Evolutionary conservation across 2,113 vertebrate species (phyloP).

Genomic region (Corythornis vintsioides): DNA sequence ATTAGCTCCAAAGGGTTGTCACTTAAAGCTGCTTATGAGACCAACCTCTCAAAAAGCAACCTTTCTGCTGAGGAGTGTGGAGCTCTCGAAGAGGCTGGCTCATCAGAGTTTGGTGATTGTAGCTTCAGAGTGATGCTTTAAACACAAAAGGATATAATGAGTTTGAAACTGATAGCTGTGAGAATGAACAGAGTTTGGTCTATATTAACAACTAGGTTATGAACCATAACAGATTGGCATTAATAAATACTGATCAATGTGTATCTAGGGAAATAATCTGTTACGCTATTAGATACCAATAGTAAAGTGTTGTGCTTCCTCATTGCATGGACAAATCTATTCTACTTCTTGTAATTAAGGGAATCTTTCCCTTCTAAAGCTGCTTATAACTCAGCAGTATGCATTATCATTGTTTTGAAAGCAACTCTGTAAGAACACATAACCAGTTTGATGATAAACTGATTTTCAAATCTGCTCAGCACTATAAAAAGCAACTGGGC

Average conservation of each 20-base stretch:
- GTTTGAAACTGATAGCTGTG: not conserved
- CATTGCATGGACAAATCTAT: not conserved
- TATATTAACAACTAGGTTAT: not conserved
- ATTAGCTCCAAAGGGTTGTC: not conserved
- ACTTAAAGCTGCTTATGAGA: not conserved
- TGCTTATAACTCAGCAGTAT: not conserved
- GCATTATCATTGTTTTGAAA: not conserved
- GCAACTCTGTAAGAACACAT: not conserved
- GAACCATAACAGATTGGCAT: not conserved
- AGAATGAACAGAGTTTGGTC: not conserved
- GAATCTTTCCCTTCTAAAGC: not conserved
- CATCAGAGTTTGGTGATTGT: not conserved
- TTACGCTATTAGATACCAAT: not conserved
- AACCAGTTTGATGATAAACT: not conserved
- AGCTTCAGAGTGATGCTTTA: not conserved
- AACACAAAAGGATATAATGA: not conserved
- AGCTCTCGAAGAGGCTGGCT: not conserved
- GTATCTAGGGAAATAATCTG: not conserved
- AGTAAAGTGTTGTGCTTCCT: not conserved
- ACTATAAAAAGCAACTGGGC: not conserved
- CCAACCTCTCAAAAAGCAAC: not conserved
- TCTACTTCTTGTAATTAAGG: not conserved
- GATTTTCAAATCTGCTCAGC: not conserved
- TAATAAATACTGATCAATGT: not conserved
- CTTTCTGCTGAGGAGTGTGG: not conserved